Evolutionary conservation across 2,888 invertebrate species (phyloP).

Genomic region (Drosophila peninsularis): DNA sequence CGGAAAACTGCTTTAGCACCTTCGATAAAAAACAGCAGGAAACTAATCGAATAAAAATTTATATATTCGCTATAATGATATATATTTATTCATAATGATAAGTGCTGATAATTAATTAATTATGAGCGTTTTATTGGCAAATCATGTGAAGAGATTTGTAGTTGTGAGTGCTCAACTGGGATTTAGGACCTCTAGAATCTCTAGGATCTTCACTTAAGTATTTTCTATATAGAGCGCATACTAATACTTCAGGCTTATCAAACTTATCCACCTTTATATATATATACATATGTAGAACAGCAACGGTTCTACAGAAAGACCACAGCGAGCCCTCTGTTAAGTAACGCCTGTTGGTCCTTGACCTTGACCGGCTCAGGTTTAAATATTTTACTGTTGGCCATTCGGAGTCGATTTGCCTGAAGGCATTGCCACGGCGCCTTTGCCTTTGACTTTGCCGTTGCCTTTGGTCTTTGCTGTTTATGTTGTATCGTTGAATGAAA

Average conservation of each 20-base stretch:
- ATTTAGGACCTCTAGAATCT: too few relatives aligned
- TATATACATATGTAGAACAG: too few relatives aligned
- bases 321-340: too few relatives aligned
- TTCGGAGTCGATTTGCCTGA: not conserved
- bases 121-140: slow-evolving; percentile 29
- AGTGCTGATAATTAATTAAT: slow-evolving; percentile 41
- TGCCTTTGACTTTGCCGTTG: slow-evolving; percentile 15
- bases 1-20: slow-evolving; percentile 48
- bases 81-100: slow-evolving; percentile 38
- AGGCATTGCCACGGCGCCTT: slow-evolving; percentile 7
- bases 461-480: slow-evolving; percentile 24
- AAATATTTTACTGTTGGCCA: slow-evolving; percentile 4
- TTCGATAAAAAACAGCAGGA: slow-evolving; percentile 16
- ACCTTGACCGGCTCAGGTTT: slow-evolving; percentile 18
- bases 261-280: not conserved
- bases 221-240: not conserved
- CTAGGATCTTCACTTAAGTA: too few relatives aligned
- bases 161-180: too few relatives aligned
- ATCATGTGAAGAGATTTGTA: not conserved
- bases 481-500: slow-evolving; percentile 44
- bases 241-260: not conserved
- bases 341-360: slow-evolving; percentile 20
- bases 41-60: slow-evolving; percentile 1
- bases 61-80: not conserved
- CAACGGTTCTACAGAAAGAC: too few relatives aligned